These are phyloP conservation scores for Romanogobio albipinnatus DNA, from an alignment of 2,113 vertebrate genomes.

Conservation along the genomic window DNA sequence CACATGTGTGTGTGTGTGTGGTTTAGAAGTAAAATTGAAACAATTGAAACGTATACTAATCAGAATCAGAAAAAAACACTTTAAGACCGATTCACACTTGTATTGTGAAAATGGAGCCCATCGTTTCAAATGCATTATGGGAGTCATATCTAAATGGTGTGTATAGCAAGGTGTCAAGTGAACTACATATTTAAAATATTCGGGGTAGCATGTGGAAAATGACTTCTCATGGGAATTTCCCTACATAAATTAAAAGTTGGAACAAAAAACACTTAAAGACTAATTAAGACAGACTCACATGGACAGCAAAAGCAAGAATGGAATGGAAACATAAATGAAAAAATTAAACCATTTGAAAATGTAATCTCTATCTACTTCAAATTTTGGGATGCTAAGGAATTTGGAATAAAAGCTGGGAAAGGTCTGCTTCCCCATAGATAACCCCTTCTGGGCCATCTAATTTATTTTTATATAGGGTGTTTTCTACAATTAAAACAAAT, in stretches of 20 bases:
- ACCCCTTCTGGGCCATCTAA: conserved; percentile 2
- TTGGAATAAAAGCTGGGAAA: background rate
- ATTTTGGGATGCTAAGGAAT: conserved; percentile 10
- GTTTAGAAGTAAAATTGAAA: background rate
- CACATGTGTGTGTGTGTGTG: background rate
- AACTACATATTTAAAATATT: conserved; percentile 19
- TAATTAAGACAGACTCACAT: conserved; percentile 38
- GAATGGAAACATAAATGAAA: conserved; percentile 42
- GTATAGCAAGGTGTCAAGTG: background rate
- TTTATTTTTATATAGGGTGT: background rate
- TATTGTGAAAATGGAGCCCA: conserved; percentile 37
- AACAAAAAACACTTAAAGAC: conserved; percentile 13
- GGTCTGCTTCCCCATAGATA: conserved; percentile 44
- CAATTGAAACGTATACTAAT: background rate
- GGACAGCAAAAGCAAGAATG: conserved; percentile 55
- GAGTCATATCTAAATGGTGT: conserved; percentile 24
- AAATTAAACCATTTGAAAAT: conserved; percentile 24
- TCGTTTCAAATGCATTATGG: conserved; percentile 2
- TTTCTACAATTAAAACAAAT: background rate
- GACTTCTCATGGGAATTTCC: background rate
- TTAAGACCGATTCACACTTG: background rate
- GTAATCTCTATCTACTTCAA: background rate
- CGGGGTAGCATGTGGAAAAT: background rate
- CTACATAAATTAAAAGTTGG: conserved; percentile 9
- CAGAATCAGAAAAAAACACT: background rate